These are phyloP conservation scores for Aradus depressus DNA, from an alignment of 2,888 invertebrate species.

Conservation along the genomic window DNA sequence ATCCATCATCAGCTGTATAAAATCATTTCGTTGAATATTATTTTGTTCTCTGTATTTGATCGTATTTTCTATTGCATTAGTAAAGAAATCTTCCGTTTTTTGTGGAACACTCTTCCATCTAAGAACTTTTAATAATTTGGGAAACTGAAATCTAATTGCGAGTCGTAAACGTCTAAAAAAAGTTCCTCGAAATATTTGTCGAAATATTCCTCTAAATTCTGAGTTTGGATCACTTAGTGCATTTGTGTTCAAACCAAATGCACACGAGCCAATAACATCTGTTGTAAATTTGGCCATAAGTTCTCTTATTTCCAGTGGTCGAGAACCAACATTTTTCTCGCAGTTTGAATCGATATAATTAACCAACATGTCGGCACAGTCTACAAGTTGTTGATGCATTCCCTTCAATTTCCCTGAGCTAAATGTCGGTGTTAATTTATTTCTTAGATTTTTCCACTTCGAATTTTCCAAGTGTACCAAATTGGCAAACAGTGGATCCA, in stretches of 20 bases:
- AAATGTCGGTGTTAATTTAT: no score
- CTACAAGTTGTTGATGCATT: no score
- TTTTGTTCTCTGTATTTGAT: slow-evolving; percentile 22
- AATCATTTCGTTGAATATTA: slow-evolving; percentile 25
- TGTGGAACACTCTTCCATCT: neutral
- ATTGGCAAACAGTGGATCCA: slow-evolving; percentile 36
- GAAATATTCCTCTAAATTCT: slow-evolving; percentile 10
- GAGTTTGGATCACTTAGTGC: no score
- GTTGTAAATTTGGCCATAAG: neutral
- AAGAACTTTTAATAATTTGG: neutral
- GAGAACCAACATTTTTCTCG: slow-evolving; percentile 7
- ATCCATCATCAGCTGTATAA: slow-evolving; percentile 24
- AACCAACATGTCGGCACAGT: no score
- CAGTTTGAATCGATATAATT: no score
- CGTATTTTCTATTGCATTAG: slow-evolving; percentile 19
- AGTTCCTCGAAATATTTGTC: slow-evolving; percentile 18
- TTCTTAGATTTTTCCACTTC: no score
- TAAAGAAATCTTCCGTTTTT: slow-evolving; percentile 18
- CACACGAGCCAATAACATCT: no score
- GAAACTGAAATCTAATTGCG: neutral
- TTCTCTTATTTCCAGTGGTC: neutral
- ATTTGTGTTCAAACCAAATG: no score
- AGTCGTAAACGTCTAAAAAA: slow-evolving; percentile 30
- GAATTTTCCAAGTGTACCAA: slow-evolving; percentile 40
- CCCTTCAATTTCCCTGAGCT: no score